Evolutionary conservation across 2,888 invertebrate genomes (phyloP).

Genomic region (Eupeodes latifasciatus): DNA sequence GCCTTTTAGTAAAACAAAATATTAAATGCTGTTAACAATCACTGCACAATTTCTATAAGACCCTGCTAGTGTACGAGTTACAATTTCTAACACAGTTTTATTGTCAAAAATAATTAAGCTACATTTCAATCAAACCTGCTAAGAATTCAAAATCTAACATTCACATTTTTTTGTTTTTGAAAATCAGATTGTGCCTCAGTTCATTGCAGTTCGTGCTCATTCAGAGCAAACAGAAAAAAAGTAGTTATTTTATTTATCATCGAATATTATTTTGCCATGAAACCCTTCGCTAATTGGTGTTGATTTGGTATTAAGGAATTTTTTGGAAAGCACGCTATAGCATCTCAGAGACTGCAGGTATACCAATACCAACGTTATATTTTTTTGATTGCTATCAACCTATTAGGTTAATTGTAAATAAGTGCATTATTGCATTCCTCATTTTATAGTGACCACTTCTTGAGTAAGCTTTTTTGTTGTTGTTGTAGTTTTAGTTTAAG

Average conservation of each 20-base stretch:
- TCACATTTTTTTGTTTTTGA: too few species aligned
- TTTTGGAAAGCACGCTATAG: slow-evolving; percentile 49
- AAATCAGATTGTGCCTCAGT: too few species aligned
- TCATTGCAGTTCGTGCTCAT: not conserved
- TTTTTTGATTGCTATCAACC: slow-evolving; percentile 45
- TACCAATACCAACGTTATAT: not conserved
- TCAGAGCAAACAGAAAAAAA: not conserved
- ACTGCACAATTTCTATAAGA: too few species aligned
- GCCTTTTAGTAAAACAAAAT: too few species aligned
- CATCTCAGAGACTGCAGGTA: not conserved
- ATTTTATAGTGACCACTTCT: slow-evolving; percentile 5
- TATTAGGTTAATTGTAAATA: slow-evolving; percentile 42
- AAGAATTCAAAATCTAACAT: too few species aligned
- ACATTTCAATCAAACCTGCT: too few species aligned
- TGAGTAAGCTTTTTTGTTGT: slow-evolving; percentile 1
- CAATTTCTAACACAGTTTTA: too few species aligned
- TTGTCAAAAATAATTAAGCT: too few species aligned
- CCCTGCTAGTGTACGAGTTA: too few species aligned
- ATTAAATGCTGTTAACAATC: too few species aligned
- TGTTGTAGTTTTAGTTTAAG: not conserved
- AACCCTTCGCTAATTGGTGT: slow-evolving; percentile 31
- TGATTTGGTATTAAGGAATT: slow-evolving; percentile 39
- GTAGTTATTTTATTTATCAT: not conserved
- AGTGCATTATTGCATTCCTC: slow-evolving; percentile 55
- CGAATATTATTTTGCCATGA: not conserved